These are phyloP conservation scores for Lateolabrax maculatus DNA, from an alignment of 2,797 vertebrate genomes.

Conservation along the genomic window DNA sequence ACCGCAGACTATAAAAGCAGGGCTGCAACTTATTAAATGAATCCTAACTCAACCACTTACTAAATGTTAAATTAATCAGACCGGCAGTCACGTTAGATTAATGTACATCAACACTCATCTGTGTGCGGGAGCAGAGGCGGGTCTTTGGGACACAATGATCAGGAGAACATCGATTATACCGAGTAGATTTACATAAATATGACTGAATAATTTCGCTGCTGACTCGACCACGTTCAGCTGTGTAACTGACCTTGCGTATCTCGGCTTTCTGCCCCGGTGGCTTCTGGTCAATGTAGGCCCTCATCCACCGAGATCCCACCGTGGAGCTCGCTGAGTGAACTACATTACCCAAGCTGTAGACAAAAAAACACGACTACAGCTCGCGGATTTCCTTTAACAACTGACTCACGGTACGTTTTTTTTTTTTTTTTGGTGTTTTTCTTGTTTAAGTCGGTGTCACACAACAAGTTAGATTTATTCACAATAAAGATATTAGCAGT, in stretches of 20 bases:
- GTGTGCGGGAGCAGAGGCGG: too few relatives aligned
- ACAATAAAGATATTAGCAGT: neutral
- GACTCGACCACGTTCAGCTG: neutral
- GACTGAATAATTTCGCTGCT: neutral
- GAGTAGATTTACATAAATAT: too few relatives aligned
- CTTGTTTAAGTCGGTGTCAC: neutral
- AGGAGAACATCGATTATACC: neutral
- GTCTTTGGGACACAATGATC: accelerated
- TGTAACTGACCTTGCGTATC: slow-evolving; percentile 66
- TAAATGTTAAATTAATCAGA: neutral
- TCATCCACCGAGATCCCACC: accelerated
- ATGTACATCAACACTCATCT: too few relatives aligned
- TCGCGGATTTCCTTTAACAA: too few relatives aligned
- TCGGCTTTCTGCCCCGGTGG: neutral
- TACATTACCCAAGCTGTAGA: slow-evolving; percentile 60
- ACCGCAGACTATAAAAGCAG: too few relatives aligned
- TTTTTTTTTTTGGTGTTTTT: neutral
- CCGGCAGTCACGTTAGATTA: accelerated
- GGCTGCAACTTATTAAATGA: too few relatives aligned
- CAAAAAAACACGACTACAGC: accelerated
- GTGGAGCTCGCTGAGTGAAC: neutral
- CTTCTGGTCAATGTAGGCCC: slow-evolving; percentile 72
- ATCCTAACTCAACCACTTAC: too few relatives aligned
- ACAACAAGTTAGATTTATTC: neutral
- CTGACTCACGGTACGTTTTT: too few relatives aligned